Evolutionary conservation across 2,113 vertebrate species (phyloP).

Genomic region (Coturnix japonica): DNA sequence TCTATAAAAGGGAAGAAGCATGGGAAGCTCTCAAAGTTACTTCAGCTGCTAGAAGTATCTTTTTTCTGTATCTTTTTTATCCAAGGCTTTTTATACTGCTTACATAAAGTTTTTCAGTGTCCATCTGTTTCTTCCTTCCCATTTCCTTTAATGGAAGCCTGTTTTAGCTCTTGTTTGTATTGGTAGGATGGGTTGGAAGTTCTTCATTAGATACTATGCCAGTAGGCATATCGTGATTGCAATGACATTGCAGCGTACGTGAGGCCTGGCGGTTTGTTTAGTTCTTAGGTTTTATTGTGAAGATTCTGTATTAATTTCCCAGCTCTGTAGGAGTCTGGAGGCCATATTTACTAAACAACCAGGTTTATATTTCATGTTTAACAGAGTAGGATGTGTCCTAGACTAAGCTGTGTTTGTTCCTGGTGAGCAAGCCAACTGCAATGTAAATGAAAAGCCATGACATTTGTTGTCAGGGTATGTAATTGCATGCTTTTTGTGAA

Average conservation of each 20-base stretch:
- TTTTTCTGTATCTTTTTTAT: not conserved
- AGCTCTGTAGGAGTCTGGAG: not conserved
- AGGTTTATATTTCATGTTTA: not conserved
- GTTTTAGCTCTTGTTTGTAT: not conserved
- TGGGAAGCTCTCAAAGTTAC: not conserved
- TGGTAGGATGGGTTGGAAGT: not conserved
- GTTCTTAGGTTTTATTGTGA: not conserved
- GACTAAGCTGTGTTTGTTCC: not conserved
- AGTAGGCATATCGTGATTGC: not conserved
- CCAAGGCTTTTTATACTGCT: not conserved
- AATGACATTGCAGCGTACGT: accelerated
- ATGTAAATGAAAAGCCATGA: not conserved
- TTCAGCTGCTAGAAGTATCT: not conserved
- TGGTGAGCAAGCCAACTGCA: not conserved
- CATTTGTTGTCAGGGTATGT: not conserved
- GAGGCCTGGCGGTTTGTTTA: not conserved
- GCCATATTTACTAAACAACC: not conserved
- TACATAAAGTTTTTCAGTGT: not conserved
- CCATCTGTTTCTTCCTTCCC: not conserved
- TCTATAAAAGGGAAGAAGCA: not conserved
- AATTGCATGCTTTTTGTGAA: not conserved
- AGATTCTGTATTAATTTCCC: not conserved
- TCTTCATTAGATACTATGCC: not conserved
- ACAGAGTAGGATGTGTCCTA: not conserved
- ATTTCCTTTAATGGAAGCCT: not conserved